phyloP scores from a whole-genome alignment of 2,797 vertebrate genomes.

The Limosa lapponica region DNA sequence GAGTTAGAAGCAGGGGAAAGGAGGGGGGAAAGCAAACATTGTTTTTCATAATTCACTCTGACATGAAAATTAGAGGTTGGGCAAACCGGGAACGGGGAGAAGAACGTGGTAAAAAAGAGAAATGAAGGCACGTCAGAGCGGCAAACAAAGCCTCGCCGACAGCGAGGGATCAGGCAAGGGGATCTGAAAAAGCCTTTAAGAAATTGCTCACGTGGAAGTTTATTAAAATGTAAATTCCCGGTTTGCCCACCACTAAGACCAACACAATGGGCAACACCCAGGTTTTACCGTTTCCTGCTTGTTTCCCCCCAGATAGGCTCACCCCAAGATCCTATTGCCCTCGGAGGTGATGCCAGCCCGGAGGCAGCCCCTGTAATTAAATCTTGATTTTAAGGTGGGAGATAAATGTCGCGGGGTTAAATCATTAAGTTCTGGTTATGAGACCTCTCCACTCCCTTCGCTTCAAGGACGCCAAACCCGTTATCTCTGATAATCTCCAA shows the following conservation, averaged over 20 bases:
- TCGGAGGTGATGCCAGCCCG: background rate
- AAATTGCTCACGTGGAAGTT: background rate
- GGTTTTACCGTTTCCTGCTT: background rate
- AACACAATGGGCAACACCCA: accelerated
- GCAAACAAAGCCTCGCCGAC: background rate
- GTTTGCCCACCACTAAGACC: background rate
- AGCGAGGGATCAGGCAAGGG: background rate
- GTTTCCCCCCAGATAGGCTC: background rate
- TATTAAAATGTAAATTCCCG: background rate
- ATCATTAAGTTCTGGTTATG: background rate
- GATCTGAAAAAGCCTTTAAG: background rate
- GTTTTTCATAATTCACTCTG: background rate
- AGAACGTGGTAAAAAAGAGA: background rate
- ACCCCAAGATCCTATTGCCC: too few species aligned
- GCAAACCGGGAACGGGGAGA: background rate
- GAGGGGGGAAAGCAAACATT: background rate
- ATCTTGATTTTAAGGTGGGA: background rate
- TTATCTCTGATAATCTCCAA: background rate
- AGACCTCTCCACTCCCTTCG: background rate
- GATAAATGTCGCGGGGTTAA: accelerated
- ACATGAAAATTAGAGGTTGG: slow-evolving; percentile 32
- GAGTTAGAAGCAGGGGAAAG: background rate
- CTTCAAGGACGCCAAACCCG: background rate
- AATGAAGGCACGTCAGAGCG: background rate
- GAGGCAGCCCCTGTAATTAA: background rate